phyloP scores from a whole-genome alignment of 2,888 invertebrate species.

The Rhaphigaster nebulosa region DNA sequence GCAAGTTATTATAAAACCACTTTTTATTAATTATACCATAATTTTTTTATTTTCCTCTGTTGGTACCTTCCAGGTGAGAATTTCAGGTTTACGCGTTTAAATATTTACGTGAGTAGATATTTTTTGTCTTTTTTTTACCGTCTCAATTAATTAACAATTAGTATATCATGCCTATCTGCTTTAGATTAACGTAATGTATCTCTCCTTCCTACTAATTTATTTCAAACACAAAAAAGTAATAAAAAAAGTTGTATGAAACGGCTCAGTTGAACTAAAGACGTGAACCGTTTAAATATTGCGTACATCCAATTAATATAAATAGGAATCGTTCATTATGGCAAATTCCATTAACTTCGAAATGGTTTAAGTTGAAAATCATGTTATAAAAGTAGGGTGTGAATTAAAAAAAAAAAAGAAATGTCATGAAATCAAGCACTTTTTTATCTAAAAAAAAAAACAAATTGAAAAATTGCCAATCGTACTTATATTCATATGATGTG shows the following conservation, averaged over 20 bases:
- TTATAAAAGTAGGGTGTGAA: not conserved
- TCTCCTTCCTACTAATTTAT: not conserved
- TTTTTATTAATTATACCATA: not conserved
- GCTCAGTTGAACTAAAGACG: not conserved
- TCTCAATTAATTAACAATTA: not conserved
- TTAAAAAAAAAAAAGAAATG: not conserved
- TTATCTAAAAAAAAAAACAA: too few relatives aligned
- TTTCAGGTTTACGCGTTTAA: not conserved
- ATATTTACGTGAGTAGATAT: not conserved
- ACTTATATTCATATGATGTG: too few relatives aligned
- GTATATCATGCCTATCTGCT: not conserved
- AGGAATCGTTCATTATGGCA: not conserved
- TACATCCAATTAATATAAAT: not conserved
- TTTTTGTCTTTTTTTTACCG: not conserved
- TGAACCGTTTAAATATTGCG: not conserved
- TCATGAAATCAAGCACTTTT: too few relatives aligned
- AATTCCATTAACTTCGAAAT: not conserved
- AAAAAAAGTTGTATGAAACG: not conserved
- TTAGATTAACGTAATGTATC: not conserved
- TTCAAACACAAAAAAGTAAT: not conserved
- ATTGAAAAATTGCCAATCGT: too few relatives aligned
- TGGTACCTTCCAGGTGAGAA: not conserved
- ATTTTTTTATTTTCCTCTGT: not conserved
- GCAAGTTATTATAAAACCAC: not conserved
- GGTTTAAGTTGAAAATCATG: not conserved